Evolutionary conservation across 2,113 vertebrate species (phyloP).

Genomic region (Felis catus): DNA sequence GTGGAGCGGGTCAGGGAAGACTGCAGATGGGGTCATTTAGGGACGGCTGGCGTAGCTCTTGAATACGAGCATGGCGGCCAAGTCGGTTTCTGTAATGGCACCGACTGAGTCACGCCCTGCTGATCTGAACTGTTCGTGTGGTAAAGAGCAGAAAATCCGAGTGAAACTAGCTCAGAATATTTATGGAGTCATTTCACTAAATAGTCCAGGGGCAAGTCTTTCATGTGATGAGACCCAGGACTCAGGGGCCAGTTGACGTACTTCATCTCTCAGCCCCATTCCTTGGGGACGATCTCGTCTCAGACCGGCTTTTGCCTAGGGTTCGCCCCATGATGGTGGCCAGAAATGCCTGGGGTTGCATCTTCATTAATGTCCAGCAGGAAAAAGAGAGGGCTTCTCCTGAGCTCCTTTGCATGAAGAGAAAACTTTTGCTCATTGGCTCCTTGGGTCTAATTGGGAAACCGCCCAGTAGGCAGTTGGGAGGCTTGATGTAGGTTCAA

Average conservation of each 20-base stretch:
- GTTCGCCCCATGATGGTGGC: no score
- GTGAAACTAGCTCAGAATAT: neutral
- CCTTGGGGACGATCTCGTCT: neutral
- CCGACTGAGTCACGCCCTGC: neutral
- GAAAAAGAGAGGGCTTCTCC: neutral
- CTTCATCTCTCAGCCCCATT: neutral
- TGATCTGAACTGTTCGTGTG: neutral
- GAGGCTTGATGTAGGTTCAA: neutral
- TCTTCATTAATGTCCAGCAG: neutral
- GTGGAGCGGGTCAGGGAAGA: fast-evolving
- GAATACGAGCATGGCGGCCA: fast-evolving
- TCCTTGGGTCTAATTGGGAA: neutral
- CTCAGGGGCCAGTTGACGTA: fast-evolving
- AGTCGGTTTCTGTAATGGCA: neutral
- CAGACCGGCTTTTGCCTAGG: neutral
- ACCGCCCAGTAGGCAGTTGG: neutral
- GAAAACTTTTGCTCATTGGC: neutral
- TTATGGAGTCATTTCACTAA: neutral
- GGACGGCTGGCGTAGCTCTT: neutral
- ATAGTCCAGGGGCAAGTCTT: neutral
- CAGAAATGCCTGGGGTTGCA: neutral
- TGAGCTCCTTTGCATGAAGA: neutral
- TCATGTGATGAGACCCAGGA: neutral
- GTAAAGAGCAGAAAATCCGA: neutral
- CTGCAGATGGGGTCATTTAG: neutral